Evolutionary conservation across 2,113 vertebrate species (phyloP).

Genomic region (Promerops cafer): DNA sequence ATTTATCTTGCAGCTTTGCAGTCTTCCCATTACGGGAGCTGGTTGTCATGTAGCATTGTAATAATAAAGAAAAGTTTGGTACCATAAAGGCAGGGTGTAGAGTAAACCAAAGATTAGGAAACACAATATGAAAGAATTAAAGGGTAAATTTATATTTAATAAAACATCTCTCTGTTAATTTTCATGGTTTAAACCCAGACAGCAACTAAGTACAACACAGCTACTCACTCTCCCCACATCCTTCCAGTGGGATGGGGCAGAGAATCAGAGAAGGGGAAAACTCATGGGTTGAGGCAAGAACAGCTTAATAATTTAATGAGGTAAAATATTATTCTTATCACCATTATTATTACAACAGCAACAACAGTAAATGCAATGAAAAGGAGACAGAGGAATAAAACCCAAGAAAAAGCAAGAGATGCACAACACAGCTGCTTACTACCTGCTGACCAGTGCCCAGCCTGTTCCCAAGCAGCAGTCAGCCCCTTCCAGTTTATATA

Average conservation of each 20-base stretch:
- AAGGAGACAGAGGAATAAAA: not conserved
- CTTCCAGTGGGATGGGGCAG: not conserved
- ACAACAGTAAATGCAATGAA: not conserved
- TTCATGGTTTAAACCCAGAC: not conserved
- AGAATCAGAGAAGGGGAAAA: not conserved
- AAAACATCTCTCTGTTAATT: not conserved
- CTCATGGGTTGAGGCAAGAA: not conserved
- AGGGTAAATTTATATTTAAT: not conserved
- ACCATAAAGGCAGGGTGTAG: not conserved
- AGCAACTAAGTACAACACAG: not conserved
- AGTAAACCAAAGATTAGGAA: not conserved
- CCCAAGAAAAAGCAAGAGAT: not conserved
- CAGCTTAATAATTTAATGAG: not conserved
- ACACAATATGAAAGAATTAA: not conserved
- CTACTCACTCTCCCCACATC: not conserved
- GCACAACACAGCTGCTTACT: not conserved
- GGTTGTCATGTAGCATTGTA: not conserved
- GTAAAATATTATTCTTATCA: not conserved
- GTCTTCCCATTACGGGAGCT: not conserved
- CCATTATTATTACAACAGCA: not conserved
- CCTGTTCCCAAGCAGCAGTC: rapidly evolving
- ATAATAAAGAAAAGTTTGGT: not conserved
- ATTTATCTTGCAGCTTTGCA: not conserved
- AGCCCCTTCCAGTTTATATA: not conserved
- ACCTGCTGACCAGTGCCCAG: not conserved